Conservation (phyloP, 2,113 vertebrate genomes). For the Saimiri boliviensis region DNA sequence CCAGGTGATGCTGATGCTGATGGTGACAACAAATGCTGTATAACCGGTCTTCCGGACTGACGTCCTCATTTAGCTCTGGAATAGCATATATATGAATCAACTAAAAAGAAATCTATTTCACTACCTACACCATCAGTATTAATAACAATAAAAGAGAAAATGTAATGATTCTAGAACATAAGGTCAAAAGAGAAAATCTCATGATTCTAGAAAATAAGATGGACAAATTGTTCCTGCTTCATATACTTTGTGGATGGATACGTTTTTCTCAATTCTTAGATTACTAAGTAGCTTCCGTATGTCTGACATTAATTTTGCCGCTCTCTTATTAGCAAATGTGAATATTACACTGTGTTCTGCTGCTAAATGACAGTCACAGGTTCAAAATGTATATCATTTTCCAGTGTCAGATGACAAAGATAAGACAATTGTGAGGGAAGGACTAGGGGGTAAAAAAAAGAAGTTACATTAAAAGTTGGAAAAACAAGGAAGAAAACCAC, state of each 20-base stretch:
- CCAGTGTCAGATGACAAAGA: slow-evolving; percentile 22
- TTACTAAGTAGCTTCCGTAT: slow-evolving; percentile 26
- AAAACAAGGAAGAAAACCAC: background rate
- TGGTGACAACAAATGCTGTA: background rate
- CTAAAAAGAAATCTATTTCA: background rate
- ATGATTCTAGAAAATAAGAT: background rate
- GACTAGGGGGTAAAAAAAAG: background rate
- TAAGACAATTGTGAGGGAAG: background rate
- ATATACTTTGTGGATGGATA: background rate
- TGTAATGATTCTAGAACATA: background rate
- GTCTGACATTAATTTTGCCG: slow-evolving; percentile 45
- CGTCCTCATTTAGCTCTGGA: background rate
- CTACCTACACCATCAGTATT: background rate
- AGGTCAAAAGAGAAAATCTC: slow-evolving; percentile 2
- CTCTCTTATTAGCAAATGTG: slow-evolving; percentile 33
- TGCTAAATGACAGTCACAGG: background rate
- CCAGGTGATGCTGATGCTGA: background rate
- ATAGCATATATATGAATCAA: background rate
- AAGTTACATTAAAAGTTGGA: slow-evolving; percentile 36
- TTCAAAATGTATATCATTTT: slow-evolving; percentile 43
- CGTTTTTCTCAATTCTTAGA: slow-evolving; percentile 36
- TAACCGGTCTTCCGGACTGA: background rate
- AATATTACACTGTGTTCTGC: background rate
- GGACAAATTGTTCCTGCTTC: slow-evolving; percentile 21
- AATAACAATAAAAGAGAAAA: slow-evolving; percentile 35